Conservation (phyloP, 64 coral and sea anemone species). For the Hydrozoanthus tunicans region DNA sequence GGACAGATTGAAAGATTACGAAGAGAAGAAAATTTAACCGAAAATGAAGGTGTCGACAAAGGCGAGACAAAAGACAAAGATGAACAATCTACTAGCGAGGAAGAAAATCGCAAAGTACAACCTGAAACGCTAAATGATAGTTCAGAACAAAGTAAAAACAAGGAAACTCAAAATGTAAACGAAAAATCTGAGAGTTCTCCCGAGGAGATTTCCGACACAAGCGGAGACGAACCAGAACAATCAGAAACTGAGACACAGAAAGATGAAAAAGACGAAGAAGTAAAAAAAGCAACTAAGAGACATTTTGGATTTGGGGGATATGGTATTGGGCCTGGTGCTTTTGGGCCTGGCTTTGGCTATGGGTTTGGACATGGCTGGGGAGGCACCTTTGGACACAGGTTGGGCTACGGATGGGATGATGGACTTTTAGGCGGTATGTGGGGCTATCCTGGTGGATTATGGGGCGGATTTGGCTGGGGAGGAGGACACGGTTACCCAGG, state of each 20-base stretch:
- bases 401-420: constrained; percentile 32
- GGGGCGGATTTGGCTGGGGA: constrained; percentile 54
- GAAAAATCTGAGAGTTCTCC: neutral
- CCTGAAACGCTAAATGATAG: neutral
- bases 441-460: constrained; percentile 44
- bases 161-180: neutral
- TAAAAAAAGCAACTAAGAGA: constrained; percentile 39
- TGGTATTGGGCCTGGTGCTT: constrained; percentile 33
- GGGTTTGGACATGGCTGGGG: constrained; percentile 36
- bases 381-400: constrained; percentile 32
- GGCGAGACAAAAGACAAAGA: constrained; percentile 53
- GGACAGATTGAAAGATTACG: constrained; percentile 62
- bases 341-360: constrained; percentile 54
- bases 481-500: constrained; percentile 65
- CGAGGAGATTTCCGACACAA: constrained; percentile 5
- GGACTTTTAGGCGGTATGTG: constrained; percentile 54
- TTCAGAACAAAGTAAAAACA: neutral
- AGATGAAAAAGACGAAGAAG: neutral
- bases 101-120: neutral
- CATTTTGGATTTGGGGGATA: constrained; percentile 40
- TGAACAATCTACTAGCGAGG: constrained; percentile 31
- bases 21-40: constrained; percentile 40
- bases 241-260: constrained; percentile 28
- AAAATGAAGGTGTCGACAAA: constrained; percentile 49
- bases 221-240: constrained; percentile 16